Evolutionary conservation across 1,140 invertebrate genomes (phyloP), one percentile per base, ranked within the genome.

Genomic region (Sinonovacula constricta): DNA sequence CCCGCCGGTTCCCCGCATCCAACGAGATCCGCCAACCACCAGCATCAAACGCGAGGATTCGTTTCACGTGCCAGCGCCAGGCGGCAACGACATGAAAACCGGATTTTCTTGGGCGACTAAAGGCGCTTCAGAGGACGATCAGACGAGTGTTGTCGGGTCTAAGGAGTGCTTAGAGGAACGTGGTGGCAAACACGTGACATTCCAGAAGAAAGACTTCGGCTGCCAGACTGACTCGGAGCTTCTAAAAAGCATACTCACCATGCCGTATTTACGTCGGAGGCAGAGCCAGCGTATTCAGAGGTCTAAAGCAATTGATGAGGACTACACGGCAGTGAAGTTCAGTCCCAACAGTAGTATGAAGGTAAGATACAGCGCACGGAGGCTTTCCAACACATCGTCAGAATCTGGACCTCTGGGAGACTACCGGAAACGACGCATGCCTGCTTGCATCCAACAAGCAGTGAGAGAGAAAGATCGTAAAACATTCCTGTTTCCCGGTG

Each of bases 191-290:
- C 57, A 74, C 49, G 34, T 30, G 22, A 70, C 70, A n/a, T 39
- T 34, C 14, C 22, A 69, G 34, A 72, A 62, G 56, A 65, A 74
- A n/a, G 83, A 84, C 28, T 70, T 53, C 7, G 75, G 54, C n/a
- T 84, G 81, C 65, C 83, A 84, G 66, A 84, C 83, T 15, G 83
- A 84, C 49, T 28, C 56, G 10, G 75, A 76, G 2, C 45, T 82
- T 24, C 79, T 67, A 53, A 62, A 84, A 10, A 70, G 65, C 34
- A 69, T 78, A 18, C n/a, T 69, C 5, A 69, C 59, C 31, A 69
- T 78, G 49, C 66, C 66, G 15, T 63, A 78, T 54, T 54, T 78
- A 70, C 53, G 63, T n/a, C 54, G 54, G 30, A 68, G 57, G 22
- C 33, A 45, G 15, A 78, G 67, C 34, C 66, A 69, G 33, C 54